Evolutionary conservation across 1,140 invertebrate genomes (phyloP).

Genomic region (Pemphigus obesinymphae): DNA sequence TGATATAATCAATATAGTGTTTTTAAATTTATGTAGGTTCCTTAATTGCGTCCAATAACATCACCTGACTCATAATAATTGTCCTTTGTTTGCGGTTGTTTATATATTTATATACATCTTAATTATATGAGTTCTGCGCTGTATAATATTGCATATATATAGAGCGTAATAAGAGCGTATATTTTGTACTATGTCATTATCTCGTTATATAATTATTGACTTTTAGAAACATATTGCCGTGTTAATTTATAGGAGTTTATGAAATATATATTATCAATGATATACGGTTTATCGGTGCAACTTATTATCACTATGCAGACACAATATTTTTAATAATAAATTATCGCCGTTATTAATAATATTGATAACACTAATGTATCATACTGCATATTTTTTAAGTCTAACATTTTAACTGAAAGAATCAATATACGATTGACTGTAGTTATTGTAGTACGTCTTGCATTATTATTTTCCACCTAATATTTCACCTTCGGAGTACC

Average conservation of each 20-base stretch:
- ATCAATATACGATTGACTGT: no score
- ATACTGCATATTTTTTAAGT: no score
- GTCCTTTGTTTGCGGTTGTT: background rate
- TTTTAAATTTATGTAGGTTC: background rate
- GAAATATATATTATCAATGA: background rate
- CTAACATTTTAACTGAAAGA: no score
- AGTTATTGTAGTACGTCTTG: no score
- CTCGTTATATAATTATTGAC: background rate
- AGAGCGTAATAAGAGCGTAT: background rate
- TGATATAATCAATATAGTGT: background rate
- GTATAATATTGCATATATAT: no score
- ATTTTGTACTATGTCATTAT: background rate
- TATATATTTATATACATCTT: background rate
- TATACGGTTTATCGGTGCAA: background rate
- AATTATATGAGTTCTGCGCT: no score
- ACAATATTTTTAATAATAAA: background rate
- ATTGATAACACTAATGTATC: no score
- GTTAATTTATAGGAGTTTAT: background rate
- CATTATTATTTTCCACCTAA: no score
- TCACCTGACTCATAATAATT: background rate
- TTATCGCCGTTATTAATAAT: no score
- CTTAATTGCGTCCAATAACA: background rate
- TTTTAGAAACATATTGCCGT: background rate
- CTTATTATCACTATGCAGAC: no score
- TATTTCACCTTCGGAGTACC: no score